These are phyloP conservation scores for Epizoanthus stellaris DNA, from an alignment of 92 coral and sea anemone species.

Conservation along the genomic window DNA sequence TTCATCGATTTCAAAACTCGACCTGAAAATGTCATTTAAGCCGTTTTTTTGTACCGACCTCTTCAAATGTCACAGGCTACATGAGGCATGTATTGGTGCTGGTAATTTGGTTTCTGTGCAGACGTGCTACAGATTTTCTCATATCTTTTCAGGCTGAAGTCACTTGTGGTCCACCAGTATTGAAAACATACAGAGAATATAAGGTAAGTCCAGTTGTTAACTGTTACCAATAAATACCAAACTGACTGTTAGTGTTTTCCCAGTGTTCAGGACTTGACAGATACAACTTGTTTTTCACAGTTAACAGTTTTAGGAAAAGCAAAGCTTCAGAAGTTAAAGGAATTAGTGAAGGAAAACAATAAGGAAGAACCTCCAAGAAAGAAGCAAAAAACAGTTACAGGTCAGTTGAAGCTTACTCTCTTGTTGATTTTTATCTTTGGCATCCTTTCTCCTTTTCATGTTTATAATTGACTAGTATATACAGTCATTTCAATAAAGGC, in stretches of 20 bases:
- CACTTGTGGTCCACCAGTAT: slow-evolving; percentile 90
- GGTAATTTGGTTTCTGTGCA: too few species aligned
- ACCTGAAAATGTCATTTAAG: too few species aligned
- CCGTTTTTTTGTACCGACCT: too few species aligned
- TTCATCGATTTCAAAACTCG: too few species aligned
- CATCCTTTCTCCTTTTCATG: neutral
- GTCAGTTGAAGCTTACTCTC: slow-evolving; percentile 27
- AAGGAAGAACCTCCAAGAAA: slow-evolving; percentile 59
- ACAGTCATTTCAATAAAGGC: too few species aligned
- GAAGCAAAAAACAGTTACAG: slow-evolving; percentile 63
- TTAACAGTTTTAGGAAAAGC: slow-evolving; percentile 71
- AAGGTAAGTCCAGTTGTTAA: slow-evolving; percentile 59
- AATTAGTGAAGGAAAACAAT: slow-evolving; percentile 37
- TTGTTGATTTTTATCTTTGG: neutral
- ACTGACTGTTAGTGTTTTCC: too few species aligned
- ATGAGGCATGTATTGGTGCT: too few species aligned
- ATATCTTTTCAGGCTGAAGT: slow-evolving; percentile 70
- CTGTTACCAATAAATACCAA: too few species aligned
- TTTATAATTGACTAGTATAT: neutral
- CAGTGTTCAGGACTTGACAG: neutral
- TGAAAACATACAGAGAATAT: slow-evolving; percentile 87
- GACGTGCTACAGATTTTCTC: neutral
- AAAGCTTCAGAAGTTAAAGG: slow-evolving; percentile 54
- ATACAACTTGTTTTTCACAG: slow-evolving; percentile 37
- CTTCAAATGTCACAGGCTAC: too few species aligned